Percentiles rank a stretch among this genome's conserved stretches.
Evolutionary conservation across 2,797 vertebrate genomes (phyloP).

Genomic region (Bryconaethiops microstoma): DNA sequence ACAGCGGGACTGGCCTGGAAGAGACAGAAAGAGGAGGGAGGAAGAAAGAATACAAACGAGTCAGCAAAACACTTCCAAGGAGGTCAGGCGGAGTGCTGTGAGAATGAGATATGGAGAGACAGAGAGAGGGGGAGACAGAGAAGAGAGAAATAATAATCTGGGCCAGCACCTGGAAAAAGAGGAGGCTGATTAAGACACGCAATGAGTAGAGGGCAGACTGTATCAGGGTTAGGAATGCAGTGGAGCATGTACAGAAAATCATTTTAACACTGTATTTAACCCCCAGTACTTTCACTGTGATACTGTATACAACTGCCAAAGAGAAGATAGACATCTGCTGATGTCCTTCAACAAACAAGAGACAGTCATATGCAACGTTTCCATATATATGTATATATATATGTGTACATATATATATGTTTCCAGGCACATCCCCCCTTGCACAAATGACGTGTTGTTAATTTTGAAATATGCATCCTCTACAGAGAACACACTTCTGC

Average conservation of each 20-base stretch:
- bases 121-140: background rate
- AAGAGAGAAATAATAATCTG: slow-evolving; percentile 9
- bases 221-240: slow-evolving; percentile 4
- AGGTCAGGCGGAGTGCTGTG: slow-evolving; percentile 26
- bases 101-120: slow-evolving; percentile 4
- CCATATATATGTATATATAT: no score
- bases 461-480: no score
- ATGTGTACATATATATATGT: no score
- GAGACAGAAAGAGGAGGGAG: slow-evolving; percentile 1
- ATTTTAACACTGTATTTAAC: background rate
- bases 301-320: background rate
- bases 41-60: slow-evolving; percentile 19
- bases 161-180: background rate
- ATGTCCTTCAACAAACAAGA: no score
- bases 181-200: background rate
- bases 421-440: no score
- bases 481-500: no score
- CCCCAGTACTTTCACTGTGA: background rate
- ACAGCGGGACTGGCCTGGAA: slow-evolving; percentile 5
- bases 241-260: background rate
- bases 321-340: background rate
- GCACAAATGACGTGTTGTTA: no score
- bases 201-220: background rate
- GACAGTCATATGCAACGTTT: no score
- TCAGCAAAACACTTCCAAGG: slow-evolving; percentile 10